A percentile compares a stretch with the other conserved stretches of the same genome.
Evolutionary conservation across 2,797 vertebrate genomes (phyloP).

Genomic region (Gastrophryne carolinensis): DNA sequence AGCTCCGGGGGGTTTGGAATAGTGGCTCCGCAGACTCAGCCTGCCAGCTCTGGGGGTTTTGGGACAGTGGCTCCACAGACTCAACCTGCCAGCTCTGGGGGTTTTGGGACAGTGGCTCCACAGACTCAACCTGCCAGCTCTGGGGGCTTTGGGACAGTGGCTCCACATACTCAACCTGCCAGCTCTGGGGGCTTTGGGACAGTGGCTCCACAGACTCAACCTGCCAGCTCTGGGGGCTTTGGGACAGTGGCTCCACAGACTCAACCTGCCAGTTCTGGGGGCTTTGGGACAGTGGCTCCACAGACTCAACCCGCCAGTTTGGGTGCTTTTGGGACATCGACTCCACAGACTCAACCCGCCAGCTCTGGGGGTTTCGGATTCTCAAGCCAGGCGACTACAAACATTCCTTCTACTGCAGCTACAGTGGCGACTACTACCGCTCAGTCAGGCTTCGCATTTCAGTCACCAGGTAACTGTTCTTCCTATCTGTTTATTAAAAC

Average conservation of each 20-base stretch:
- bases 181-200: conserved; percentile 57
- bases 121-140: conserved; percentile 6
- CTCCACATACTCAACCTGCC: conserved; percentile 34
- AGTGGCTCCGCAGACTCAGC: conserved; percentile 13
- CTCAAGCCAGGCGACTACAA: conserved; percentile 37
- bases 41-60: conserved; percentile 53
- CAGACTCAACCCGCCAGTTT: conserved; percentile 7
- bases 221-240: conserved; percentile 54
- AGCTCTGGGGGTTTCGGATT: conserved; percentile 51
- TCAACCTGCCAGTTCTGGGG: conserved; percentile 28
- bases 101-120: conserved; percentile 57
- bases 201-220: conserved; percentile 14
- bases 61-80: conserved; percentile 45
- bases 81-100: conserved; percentile 27
- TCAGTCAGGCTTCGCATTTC: conserved; percentile 52
- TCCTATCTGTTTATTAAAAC: not conserved
- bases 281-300: conserved; percentile 57
- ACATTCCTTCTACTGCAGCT: conserved; percentile 26
- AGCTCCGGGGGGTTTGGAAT: conserved; percentile 52
- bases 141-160: conserved; percentile 59
- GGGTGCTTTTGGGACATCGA: conserved; percentile 59
- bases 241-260: conserved; percentile 45
- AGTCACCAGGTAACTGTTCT: not conserved
- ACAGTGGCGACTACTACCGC: conserved; percentile 27
- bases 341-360: conserved; percentile 34